Percentiles rank a stretch among this genome's conserved stretches.
Conservation (phyloP, 2,888 invertebrate species). For the Endotricha flammealis region DNA sequence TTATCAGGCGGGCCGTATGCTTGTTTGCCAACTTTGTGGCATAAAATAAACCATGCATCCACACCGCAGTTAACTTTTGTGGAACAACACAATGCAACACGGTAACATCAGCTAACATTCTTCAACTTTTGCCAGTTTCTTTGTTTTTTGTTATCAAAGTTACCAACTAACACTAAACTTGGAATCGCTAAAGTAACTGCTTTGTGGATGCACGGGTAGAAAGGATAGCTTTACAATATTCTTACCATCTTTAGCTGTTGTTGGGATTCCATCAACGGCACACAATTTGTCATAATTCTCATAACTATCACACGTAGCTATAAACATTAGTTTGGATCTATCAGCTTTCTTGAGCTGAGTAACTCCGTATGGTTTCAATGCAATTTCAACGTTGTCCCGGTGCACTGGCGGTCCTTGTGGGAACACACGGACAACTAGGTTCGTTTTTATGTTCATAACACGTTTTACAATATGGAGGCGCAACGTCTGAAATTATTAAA, state of each 20-base stretch:
- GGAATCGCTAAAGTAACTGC: too few relatives aligned
- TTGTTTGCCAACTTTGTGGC: too few relatives aligned
- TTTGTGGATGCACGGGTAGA: too few relatives aligned
- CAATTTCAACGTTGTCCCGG: neutral
- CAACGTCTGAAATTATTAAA: neutral
- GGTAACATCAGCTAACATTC: too few relatives aligned
- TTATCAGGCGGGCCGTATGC: too few relatives aligned
- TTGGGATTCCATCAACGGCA: neutral
- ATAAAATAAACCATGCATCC: too few relatives aligned
- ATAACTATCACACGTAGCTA: neutral
- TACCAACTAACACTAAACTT: too few relatives aligned
- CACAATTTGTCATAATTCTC: neutral
- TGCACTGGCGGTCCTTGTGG: neutral
- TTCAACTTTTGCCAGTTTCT: too few relatives aligned
- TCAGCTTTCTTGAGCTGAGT: neutral
- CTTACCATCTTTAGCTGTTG: neutral
- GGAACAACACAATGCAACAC: too few relatives aligned
- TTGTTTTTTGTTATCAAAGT: too few relatives aligned
- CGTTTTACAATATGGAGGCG: neutral
- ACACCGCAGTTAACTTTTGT: too few relatives aligned
- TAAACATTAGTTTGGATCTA: neutral
- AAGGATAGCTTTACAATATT: too few relatives aligned
- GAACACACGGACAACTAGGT: neutral
- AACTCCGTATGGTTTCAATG: neutral
- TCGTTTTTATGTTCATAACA: neutral